These are phyloP conservation scores for Portunus trituberculatus DNA, from an alignment of 1,140 invertebrate species.

Conservation along the genomic window DNA sequence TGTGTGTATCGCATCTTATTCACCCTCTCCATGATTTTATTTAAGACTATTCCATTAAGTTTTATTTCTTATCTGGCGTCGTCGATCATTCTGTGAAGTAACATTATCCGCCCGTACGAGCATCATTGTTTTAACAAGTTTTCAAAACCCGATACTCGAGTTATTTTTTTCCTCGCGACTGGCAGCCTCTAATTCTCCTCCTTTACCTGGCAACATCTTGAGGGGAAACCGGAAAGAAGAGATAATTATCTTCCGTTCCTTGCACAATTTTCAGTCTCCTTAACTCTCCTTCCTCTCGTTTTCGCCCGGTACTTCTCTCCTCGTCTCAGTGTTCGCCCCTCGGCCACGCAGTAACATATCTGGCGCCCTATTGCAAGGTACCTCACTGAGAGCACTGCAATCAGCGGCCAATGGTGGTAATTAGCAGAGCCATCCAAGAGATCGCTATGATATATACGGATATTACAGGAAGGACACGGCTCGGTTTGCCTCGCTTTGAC, in stretches of 20 bases:
- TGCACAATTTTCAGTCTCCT: background rate
- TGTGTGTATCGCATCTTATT: background rate
- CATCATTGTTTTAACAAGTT: background rate
- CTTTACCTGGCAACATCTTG: background rate
- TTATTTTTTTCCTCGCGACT: no score
- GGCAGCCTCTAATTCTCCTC: background rate
- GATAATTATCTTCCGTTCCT: background rate
- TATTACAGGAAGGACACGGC: constrained; percentile 45
- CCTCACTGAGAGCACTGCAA: constrained; percentile 59
- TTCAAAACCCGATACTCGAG: no score
- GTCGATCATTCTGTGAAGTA: no score
- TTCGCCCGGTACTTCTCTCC: background rate
- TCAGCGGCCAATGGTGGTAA: constrained; percentile 53
- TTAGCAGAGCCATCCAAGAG: constrained; percentile 54
- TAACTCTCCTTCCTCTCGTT: constrained; percentile 5
- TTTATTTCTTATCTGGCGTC: no score
- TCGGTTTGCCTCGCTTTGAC: background rate
- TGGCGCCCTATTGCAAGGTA: background rate
- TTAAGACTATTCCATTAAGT: no score
- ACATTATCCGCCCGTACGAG: background rate
- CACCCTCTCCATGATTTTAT: no score
- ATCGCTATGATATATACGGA: constrained; percentile 54
- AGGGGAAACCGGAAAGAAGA: background rate
- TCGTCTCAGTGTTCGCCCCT: background rate
- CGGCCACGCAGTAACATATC: background rate